phyloP scores from a whole-genome alignment of 2,113 vertebrate genomes.

The Ameiurus melas region DNA sequence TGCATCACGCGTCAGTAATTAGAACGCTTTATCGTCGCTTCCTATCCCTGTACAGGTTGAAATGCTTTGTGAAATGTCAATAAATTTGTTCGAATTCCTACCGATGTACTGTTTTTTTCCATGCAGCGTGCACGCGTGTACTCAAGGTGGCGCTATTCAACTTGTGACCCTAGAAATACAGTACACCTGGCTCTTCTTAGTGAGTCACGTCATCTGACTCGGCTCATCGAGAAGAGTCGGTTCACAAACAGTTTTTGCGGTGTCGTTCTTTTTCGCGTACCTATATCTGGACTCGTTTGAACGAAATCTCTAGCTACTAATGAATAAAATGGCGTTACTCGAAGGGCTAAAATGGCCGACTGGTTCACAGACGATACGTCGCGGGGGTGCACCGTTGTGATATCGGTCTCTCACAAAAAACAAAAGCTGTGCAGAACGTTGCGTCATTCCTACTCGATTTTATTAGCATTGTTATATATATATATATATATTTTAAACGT shows the following conservation, averaged over 20 bases:
- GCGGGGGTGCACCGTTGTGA: too few species aligned
- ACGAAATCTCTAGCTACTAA: neutral
- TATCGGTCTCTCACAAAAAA: too few species aligned
- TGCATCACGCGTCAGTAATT: neutral
- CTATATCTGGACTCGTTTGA: neutral
- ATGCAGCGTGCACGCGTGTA: neutral
- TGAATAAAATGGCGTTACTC: neutral
- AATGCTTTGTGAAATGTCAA: constrained; percentile 3
- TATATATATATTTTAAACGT: too few species aligned
- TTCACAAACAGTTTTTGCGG: neutral
- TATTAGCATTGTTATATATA: neutral
- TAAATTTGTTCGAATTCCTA: constrained; percentile 19
- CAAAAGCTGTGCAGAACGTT: too few species aligned
- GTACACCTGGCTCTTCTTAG: neutral
- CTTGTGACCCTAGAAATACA: neutral
- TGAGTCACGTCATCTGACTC: neutral
- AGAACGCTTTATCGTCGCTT: neutral
- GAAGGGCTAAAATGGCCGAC: too few species aligned
- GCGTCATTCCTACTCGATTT: too few species aligned
- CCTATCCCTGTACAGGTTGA: neutral
- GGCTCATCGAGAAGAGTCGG: neutral
- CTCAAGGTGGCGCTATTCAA: neutral
- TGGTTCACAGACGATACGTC: too few species aligned
- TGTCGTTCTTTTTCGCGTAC: neutral
- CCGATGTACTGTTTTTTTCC: neutral